Evolutionary conservation across 2,113 vertebrate species (phyloP).

Genomic region (Salminus brasiliensis): DNA sequence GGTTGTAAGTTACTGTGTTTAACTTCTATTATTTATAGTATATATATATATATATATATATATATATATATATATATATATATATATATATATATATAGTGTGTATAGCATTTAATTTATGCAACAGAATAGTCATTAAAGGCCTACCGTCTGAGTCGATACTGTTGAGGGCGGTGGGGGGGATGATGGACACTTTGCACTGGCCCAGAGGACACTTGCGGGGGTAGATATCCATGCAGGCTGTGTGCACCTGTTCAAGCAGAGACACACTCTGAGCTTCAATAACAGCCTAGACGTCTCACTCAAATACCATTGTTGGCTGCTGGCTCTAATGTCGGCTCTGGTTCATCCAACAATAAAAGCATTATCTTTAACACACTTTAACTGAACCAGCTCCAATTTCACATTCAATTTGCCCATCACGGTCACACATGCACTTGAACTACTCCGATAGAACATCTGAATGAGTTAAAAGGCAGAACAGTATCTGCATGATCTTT

Average conservation of each 20-base stretch:
- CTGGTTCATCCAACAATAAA: too few species aligned
- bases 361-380: too few species aligned
- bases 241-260: constrained; percentile 89
- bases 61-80: too few species aligned
- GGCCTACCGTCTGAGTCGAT: constrained; percentile 95
- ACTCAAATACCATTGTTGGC: background rate
- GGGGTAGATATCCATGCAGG: constrained; percentile 93
- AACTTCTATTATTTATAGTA: too few species aligned
- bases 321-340: too few species aligned
- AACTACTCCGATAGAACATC: background rate
- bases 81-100: too few species aligned
- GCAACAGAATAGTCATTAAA: background rate
- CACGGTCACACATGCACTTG: too few species aligned
- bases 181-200: constrained; percentile 98
- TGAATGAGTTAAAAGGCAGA: background rate
- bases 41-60: too few species aligned
- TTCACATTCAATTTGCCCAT: too few species aligned
- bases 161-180: constrained; percentile 97
- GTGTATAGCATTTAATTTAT: background rate
- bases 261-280: constrained; percentile 40
- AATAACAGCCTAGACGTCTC: background rate
- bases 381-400: too few species aligned
- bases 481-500: too few species aligned
- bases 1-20: too few species aligned
- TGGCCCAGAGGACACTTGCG: constrained; percentile 95